Conservation (phyloP, 2,797 vertebrate genomes). For the Simalia tracyae region DNA sequence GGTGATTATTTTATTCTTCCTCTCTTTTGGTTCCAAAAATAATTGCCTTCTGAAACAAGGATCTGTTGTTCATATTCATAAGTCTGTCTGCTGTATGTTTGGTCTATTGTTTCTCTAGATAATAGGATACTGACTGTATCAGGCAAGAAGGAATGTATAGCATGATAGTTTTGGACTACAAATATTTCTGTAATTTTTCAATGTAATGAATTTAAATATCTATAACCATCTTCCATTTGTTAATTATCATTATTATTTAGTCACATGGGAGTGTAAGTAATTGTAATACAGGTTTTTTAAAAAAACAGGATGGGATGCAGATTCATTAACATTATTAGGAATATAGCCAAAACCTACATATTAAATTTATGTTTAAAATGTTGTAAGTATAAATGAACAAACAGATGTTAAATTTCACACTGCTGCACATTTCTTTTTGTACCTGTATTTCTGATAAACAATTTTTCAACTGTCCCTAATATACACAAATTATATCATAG, state of each 20-base stretch:
- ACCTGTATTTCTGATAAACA: background rate
- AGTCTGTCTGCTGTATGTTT: constrained; percentile 28
- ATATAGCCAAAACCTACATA: background rate
- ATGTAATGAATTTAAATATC: constrained; percentile 18
- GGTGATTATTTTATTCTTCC: background rate
- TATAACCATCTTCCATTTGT: background rate
- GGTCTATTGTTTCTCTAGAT: constrained; percentile 51
- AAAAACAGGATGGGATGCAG: background rate
- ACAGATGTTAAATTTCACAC: background rate
- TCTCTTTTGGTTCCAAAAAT: constrained; percentile 17
- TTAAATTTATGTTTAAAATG: background rate
- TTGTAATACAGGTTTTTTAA: background rate
- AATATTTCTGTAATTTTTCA: constrained; percentile 14
- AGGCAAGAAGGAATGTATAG: constrained; percentile 34
- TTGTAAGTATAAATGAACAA: background rate
- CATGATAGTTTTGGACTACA: constrained; percentile 25
- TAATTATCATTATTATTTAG: background rate
- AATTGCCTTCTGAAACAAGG: constrained; percentile 48
- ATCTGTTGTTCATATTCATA: constrained; percentile 45
- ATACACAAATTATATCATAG: background rate
- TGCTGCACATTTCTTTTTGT: background rate
- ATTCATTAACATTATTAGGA: background rate
- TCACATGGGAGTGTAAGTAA: background rate
- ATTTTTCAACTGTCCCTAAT: background rate
- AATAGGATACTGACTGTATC: constrained; percentile 10